Conservation (phyloP, 2,888 invertebrate genomes). For the Hipparchia semele region DNA sequence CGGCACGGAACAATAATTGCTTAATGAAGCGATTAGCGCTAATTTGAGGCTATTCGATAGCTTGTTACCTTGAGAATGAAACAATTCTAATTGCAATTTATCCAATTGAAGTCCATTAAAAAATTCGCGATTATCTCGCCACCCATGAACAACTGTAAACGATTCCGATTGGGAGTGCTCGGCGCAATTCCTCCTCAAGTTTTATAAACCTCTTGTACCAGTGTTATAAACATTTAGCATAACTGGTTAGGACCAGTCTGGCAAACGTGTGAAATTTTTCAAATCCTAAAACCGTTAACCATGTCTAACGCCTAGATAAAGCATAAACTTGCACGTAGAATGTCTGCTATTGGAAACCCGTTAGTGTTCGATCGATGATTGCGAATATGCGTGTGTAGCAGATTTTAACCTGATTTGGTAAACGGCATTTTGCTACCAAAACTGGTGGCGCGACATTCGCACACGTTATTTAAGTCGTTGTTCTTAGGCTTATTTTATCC, state of each 20-base stretch:
- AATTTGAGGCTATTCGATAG: background rate
- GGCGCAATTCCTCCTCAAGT: background rate
- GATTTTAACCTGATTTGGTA: background rate
- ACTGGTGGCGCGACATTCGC: background rate
- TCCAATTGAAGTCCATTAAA: background rate
- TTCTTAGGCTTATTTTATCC: too few species aligned
- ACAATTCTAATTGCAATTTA: background rate
- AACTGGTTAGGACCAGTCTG: constrained; percentile 1
- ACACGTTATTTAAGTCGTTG: background rate
- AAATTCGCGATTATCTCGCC: background rate
- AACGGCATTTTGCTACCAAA: background rate
- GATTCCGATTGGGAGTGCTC: background rate
- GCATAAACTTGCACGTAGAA: background rate
- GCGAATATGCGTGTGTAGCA: background rate
- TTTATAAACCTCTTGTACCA: background rate
- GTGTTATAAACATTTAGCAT: background rate
- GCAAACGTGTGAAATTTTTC: constrained; percentile 1
- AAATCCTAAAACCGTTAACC: constrained; percentile 19
- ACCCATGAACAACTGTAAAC: background rate
- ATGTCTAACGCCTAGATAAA: background rate
- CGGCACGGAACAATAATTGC: background rate
- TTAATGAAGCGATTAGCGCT: background rate
- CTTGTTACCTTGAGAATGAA: background rate
- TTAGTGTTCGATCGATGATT: constrained; percentile 16
- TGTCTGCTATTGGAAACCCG: constrained; percentile 1